Conservation (phyloP, 1,140 invertebrate genomes). For the Drosophila busckii region DNA sequence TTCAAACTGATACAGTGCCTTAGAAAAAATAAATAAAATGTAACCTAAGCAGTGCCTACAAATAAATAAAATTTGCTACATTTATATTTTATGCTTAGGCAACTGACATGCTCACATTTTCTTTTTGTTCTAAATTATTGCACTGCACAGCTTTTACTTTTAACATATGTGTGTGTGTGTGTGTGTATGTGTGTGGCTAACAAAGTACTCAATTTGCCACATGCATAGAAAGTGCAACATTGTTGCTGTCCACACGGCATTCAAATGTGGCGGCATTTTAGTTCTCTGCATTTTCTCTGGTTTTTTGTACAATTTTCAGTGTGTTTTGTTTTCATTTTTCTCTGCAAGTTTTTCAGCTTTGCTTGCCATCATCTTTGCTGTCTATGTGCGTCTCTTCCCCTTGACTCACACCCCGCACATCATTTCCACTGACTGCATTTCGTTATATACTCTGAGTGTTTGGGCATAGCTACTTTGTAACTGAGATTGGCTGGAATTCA, state of each 20-base stretch:
- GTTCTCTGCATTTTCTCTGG: conserved; percentile 26
- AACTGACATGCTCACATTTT: too few relatives aligned
- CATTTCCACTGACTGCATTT: conserved; percentile 76
- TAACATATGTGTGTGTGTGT: conserved; percentile 7
- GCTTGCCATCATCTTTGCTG: conserved; percentile 24
- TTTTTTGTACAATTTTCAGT: conserved; percentile 25
- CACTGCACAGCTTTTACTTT: conserved; percentile 43
- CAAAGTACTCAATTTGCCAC: conserved; percentile 75
- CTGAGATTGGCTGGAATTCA: too few relatives aligned
- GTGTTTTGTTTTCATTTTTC: conserved; percentile 39
- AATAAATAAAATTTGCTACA: too few relatives aligned
- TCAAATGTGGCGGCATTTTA: conserved; percentile 70
- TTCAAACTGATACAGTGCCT: too few relatives aligned
- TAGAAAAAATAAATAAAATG: too few relatives aligned
- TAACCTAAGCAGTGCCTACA: too few relatives aligned
- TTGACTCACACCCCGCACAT: conserved; percentile 34
- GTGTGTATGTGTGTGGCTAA: conserved; percentile 39
- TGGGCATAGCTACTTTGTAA: too few relatives aligned
- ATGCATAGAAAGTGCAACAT: conserved; percentile 77
- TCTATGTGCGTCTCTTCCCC: conserved; percentile 17
- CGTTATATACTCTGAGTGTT: conserved; percentile 54
- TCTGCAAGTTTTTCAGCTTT: conserved; percentile 47
- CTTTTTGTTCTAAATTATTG: conserved; percentile 20
- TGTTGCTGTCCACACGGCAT: conserved; percentile 71
- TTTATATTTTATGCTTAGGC: too few relatives aligned